Percentiles rank a stretch among this genome's conserved stretches.
Evolutionary conservation across 2,888 invertebrate genomes (phyloP).

Genomic region (Thysanoteuthis rhombus): DNA sequence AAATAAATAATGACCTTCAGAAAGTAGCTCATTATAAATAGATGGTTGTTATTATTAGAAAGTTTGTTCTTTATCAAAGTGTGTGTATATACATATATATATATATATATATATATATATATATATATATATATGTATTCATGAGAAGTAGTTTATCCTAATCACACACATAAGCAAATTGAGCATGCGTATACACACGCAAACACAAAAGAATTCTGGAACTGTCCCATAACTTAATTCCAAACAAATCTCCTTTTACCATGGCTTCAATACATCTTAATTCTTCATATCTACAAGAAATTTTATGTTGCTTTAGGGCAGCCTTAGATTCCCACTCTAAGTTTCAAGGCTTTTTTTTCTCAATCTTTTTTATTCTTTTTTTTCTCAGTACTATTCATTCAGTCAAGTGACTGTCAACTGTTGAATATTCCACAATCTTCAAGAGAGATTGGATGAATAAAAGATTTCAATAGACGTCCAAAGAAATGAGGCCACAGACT

Average conservation of each 20-base stretch:
- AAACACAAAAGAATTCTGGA: background rate
- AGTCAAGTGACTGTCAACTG: background rate
- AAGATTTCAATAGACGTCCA: background rate
- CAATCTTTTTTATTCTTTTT: background rate
- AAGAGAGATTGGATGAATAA: background rate
- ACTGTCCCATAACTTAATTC: background rate
- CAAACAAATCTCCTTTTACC: background rate
- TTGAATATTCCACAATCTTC: too few relatives aligned
- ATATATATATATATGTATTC: too few relatives aligned
- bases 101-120: too few relatives aligned
- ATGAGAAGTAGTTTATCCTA: too few relatives aligned
- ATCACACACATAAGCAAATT: too few relatives aligned
- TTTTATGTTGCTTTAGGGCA: background rate
- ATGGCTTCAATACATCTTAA: background rate
- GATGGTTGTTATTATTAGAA: too few relatives aligned
- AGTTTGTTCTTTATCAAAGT: too few relatives aligned
- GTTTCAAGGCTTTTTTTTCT: background rate
- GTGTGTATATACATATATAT: too few relatives aligned
- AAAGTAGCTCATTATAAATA: too few relatives aligned
- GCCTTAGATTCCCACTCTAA: background rate
- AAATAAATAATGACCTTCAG: too few relatives aligned
- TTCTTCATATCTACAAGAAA: slow-evolving; percentile 12
- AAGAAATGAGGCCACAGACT: background rate
- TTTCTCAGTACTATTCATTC: background rate
- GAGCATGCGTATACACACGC: background rate